phyloP scores from a whole-genome alignment of 2,797 vertebrate genomes.

The Geotrypetes seraphini region DNA sequence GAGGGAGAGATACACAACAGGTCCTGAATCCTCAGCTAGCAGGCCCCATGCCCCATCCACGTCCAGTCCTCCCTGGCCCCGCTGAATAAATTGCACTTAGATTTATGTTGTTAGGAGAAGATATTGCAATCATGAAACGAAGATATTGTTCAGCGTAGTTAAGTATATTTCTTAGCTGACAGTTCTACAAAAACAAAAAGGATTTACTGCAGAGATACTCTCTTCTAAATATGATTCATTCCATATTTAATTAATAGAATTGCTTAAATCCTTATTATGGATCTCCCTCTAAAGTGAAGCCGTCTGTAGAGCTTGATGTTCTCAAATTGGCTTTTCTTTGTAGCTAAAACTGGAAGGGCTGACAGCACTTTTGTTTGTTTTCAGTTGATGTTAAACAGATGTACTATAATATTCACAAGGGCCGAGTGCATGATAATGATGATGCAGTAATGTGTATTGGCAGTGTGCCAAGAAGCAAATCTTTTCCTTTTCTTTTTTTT shows the following conservation, averaged over 20 bases:
- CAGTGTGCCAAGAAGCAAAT: neutral
- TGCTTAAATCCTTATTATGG: neutral
- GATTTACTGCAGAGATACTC: neutral
- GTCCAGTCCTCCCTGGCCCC: too few relatives aligned
- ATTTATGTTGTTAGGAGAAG: too few relatives aligned
- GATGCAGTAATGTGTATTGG: neutral
- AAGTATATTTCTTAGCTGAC: neutral
- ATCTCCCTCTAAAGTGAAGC: conserved; percentile 10
- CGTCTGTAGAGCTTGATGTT: neutral
- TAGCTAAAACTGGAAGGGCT: conserved; percentile 6
- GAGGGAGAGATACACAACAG: too few relatives aligned
- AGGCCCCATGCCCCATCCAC: too few relatives aligned
- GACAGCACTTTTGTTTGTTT: conserved; percentile 18
- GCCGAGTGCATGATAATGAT: conserved; percentile 5
- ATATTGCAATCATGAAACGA: too few relatives aligned
- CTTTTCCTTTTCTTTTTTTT: neutral
- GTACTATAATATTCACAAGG: neutral
- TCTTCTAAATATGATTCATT: neutral
- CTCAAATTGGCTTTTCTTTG: conserved; percentile 12
- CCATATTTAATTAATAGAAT: neutral
- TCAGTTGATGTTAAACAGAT: conserved; percentile 5
- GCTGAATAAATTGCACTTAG: too few relatives aligned
- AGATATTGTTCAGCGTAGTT: too few relatives aligned
- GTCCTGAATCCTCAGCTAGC: too few relatives aligned
- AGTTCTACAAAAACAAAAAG: neutral